Evolutionary conservation across 2,113 vertebrate genomes (phyloP).

Genomic region (Mystacornis crossleyi): DNA sequence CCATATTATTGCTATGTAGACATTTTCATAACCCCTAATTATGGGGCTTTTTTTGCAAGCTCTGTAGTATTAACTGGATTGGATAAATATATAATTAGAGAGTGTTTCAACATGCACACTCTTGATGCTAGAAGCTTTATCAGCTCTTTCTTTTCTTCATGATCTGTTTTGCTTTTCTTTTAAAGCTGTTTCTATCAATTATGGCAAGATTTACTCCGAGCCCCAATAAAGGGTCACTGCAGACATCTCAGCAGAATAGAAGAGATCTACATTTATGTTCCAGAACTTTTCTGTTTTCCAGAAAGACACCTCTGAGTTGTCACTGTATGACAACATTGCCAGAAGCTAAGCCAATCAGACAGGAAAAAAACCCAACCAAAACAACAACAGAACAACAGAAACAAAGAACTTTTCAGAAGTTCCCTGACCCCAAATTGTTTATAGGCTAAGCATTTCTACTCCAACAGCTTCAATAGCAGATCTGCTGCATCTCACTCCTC

Average conservation of each 20-base stretch:
- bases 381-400: background rate
- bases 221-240: constrained; percentile 44
- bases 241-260: background rate
- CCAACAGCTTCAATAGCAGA: background rate
- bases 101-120: constrained; percentile 72
- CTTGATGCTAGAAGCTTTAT: constrained; percentile 71
- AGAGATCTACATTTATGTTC: background rate
- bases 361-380: background rate
- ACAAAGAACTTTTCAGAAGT: constrained; percentile 6
- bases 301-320: background rate
- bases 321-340: background rate
- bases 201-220: constrained; percentile 44
- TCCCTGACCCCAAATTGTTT: background rate
- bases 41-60: constrained; percentile 66
- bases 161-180: constrained; percentile 68
- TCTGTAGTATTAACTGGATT: constrained; percentile 72
- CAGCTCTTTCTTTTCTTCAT: constrained; percentile 70
- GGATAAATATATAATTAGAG: constrained; percentile 75
- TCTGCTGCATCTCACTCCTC: background rate
- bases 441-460: background rate
- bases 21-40: constrained; percentile 75
- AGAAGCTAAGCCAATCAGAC: background rate
- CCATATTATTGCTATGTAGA: constrained; percentile 69
- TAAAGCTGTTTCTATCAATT: constrained; percentile 66
- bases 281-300: background rate